These are phyloP conservation scores for Trichomycterus rosablanca DNA, from an alignment of 2,113 vertebrate genomes.

Conservation along the genomic window DNA sequence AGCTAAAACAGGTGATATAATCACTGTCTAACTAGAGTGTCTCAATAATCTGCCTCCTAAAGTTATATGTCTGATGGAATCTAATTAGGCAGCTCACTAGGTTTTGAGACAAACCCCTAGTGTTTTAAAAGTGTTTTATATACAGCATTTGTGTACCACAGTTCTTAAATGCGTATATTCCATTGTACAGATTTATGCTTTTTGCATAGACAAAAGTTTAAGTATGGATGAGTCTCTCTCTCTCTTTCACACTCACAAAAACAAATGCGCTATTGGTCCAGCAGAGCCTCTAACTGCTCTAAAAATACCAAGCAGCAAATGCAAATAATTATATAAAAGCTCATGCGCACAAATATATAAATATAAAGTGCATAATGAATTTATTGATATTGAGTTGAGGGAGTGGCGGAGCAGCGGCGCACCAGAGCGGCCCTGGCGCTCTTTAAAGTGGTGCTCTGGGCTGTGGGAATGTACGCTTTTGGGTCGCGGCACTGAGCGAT, in stretches of 20 bases:
- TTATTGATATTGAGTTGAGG: slow-evolving; percentile 73
- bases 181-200: not conserved
- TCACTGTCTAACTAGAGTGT: too few relatives aligned
- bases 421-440: slow-evolving; percentile 54
- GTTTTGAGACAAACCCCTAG: too few relatives aligned
- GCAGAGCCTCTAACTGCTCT: slow-evolving; percentile 49
- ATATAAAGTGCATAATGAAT: slow-evolving; percentile 75
- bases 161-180: not conserved
- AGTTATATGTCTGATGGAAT: not conserved
- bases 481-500: slow-evolving; percentile 69
- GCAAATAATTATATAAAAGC: slow-evolving; percentile 50
- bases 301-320: slow-evolving; percentile 58
- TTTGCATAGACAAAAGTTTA: too few relatives aligned
- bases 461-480: slow-evolving; percentile 72
- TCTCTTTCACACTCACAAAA: slow-evolving; percentile 29
- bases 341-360: slow-evolving; percentile 69
- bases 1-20: too few relatives aligned
- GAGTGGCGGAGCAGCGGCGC: slow-evolving; percentile 63
- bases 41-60: too few relatives aligned
- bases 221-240: too few relatives aligned
- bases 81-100: not conserved
- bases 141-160: too few relatives aligned
- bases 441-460: slow-evolving; percentile 74
- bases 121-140: too few relatives aligned
- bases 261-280: slow-evolving; percentile 40